Base-by-base conservation (phyloP, 2,888 invertebrate species). In the Lissocephala sabroskyi region DNA sequence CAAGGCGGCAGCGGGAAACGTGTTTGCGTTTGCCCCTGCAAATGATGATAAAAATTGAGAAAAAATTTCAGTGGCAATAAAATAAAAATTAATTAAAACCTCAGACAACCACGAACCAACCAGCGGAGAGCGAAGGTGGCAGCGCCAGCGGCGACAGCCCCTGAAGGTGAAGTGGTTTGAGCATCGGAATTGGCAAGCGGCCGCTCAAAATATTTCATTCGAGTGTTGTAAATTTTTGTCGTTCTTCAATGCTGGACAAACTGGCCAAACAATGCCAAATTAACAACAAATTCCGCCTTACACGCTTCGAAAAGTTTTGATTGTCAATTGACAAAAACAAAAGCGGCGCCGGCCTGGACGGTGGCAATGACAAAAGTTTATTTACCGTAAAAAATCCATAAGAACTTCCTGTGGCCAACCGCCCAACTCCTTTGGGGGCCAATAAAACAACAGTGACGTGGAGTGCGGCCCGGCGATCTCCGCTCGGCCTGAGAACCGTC, bases 51-150 rank as follows among this genome's bases (percentile, higher is more conserved):
- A 37, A 56, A 45, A n/a, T n/a, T n/a, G n/a, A n/a, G n/a, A n/a
- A n/a, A n/a, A n/a, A n/a, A n/a, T n/a, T n/a, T n/a, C n/a, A 49
- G 49, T 37, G 40, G 45, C 49, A 59, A 50, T 53, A 53, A 55
- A 48, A 59, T 48, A 54, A 48, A 61, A 50, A 56, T 56, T 58
- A 63, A 76, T 66, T 74, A 64, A 70, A 70, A 56, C 64, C 58
- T 35, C n/a, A n/a, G n/a, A n/a, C n/a, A n/a, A n/a, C n/a, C n/a
- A n/a, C n/a, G n/a, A n/a, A n/a, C n/a, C n/a, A n/a, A n/a, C n/a
- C n/a, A n/a, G n/a, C n/a, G n/a, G n/a, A n/a, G n/a, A n/a, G n/a
- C n/a, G n/a, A n/a, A n/a, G n/a, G n/a, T n/a, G n/a, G n/a, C n/a
- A 55, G 56, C 57, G 63, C 53, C 49, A 54, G 33, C 48, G 45